Evolutionary conservation across 2,113 vertebrate species (phyloP).

Genomic region (Cyphomyrus discorhynchus): DNA sequence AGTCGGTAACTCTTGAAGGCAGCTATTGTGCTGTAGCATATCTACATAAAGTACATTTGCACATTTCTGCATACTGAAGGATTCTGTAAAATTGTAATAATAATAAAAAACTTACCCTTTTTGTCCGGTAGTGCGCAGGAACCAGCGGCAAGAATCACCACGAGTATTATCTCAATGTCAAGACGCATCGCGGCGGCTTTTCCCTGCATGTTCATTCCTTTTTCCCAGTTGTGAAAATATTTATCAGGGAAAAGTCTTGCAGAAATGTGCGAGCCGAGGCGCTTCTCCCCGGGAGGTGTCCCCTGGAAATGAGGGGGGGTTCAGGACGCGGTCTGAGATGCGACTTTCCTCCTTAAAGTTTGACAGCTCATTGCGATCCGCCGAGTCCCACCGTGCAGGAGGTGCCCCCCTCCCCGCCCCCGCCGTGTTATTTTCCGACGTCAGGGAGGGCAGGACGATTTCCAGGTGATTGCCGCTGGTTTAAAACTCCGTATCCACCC

Average conservation of each 20-base stretch:
- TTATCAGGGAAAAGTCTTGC: background rate
- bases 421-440: background rate
- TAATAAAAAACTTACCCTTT: slow-evolving; percentile 13
- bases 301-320: background rate
- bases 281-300: background rate
- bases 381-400: background rate
- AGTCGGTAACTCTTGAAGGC: background rate
- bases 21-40: background rate
- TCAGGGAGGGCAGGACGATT: background rate
- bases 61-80: background rate
- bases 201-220: background rate
- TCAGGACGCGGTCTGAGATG: background rate
- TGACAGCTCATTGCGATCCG: slow-evolving; percentile 6
- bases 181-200: background rate
- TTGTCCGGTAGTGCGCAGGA: slow-evolving; percentile 12
- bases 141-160: slow-evolving; percentile 2
- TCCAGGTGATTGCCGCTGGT: background rate
- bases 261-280: background rate
- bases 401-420: background rate
- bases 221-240: background rate
- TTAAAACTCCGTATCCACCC: background rate
- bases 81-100: background rate
- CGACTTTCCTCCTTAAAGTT: slow-evolving; percentile 3
- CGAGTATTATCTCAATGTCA: slow-evolving; percentile 11
- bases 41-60: background rate